Conservation (phyloP, 2,888 invertebrate species). For the Stomorhina lunata region DNA sequence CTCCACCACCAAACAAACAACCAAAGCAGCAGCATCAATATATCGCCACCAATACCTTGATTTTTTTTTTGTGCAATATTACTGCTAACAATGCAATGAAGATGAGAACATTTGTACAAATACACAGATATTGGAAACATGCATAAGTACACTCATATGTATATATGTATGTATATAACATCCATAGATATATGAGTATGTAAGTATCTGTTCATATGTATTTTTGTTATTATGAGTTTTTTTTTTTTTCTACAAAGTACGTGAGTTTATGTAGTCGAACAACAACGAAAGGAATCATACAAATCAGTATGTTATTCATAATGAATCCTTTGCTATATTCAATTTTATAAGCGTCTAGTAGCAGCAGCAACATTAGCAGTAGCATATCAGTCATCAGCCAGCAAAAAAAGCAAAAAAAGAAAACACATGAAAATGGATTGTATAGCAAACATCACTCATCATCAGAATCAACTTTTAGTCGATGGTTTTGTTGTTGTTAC, state of each 20-base stretch:
- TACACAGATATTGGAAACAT: not conserved
- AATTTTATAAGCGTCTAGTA: conserved; percentile 21
- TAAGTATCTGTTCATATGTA: not conserved
- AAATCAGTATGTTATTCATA: conserved; percentile 58
- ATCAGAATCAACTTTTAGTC: conserved; percentile 50
- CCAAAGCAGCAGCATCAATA: conserved; percentile 1
- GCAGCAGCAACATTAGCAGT: no score
- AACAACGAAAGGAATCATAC: conserved; percentile 1
- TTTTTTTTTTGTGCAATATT: not conserved
- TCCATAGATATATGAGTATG: not conserved
- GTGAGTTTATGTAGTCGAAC: conserved; percentile 3
- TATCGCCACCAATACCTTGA: conserved; percentile 21
- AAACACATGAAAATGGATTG: conserved; percentile 53
- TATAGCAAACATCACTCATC: conserved; percentile 59
- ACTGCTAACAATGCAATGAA: conserved; percentile 46
- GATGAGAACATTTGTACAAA: not conserved
- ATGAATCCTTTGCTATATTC: conserved; percentile 43
- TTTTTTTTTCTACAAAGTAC: no score
- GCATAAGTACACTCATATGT: not conserved
- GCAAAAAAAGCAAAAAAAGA: conserved; percentile 1
- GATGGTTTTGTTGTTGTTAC: conserved; percentile 40
- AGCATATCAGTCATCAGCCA: no score
- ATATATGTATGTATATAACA: not conserved
- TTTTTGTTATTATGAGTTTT: no score
- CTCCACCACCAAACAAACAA: no score